Conservation (phyloP, 2,113 vertebrate species). For the Neofelis nebulosa region DNA sequence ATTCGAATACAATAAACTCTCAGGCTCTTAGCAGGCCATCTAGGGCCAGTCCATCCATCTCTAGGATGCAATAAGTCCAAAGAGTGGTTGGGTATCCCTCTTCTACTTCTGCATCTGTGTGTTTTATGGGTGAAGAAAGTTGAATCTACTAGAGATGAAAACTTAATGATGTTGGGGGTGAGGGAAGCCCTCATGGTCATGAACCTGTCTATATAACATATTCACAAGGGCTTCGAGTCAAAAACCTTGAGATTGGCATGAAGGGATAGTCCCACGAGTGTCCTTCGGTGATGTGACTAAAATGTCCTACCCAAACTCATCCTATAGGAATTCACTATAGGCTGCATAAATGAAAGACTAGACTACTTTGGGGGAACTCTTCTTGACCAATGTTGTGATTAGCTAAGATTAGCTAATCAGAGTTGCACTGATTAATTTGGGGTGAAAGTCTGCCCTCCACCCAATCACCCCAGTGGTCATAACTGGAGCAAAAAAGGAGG, state of each 20-base stretch:
- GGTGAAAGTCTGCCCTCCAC: not conserved
- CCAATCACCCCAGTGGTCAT: not conserved
- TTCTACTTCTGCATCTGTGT: not conserved
- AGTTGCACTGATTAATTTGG: not conserved
- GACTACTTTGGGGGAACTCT: not conserved
- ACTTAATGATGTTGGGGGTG: rapidly evolving
- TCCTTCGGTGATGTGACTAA: not conserved
- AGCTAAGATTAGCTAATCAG: not conserved
- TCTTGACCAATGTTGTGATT: not conserved
- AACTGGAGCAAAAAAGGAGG: not conserved
- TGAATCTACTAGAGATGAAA: not conserved
- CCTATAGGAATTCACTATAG: not conserved
- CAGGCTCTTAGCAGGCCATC: not conserved
- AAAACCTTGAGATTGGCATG: not conserved
- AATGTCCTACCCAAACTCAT: not conserved
- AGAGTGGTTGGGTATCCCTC: not conserved
- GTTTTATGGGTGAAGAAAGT: not conserved
- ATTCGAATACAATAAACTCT: not conserved
- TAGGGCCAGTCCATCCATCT: not conserved
- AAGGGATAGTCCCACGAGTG: not conserved
- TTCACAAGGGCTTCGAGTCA: not conserved
- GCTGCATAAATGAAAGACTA: not conserved
- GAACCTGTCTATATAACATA: not conserved
- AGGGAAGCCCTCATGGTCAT: not conserved
- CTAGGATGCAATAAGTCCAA: not conserved